Percentiles rank a stretch among this genome's conserved stretches.
These are phyloP conservation scores for Holothuria glaberrima DNA, from an alignment of 35 echinoderm and acorn worm species.

Conservation along the genomic window DNA sequence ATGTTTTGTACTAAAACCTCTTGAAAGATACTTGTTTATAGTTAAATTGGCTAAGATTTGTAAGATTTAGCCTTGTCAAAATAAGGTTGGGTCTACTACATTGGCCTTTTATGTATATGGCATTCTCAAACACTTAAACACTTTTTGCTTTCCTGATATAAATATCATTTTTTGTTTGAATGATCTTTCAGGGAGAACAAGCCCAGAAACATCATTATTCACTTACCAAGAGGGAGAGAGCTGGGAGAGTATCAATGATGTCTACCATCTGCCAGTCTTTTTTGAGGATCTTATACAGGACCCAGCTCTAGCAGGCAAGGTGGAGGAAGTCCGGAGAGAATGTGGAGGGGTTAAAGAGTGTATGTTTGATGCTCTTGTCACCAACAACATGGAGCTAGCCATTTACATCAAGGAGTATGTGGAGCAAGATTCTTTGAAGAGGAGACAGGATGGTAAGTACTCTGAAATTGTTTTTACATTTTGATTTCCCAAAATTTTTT, in stretches of 20 bases:
- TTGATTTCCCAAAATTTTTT: too few species aligned
- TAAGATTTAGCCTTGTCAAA: too few species aligned
- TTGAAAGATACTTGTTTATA: too few species aligned
- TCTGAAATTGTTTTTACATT: too few species aligned
- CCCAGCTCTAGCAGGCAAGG: not conserved
- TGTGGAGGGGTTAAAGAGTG: slow-evolving; percentile 46
- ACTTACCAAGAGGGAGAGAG: slow-evolving; percentile 12
- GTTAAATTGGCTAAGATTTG: too few species aligned
- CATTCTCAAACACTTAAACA: too few species aligned
- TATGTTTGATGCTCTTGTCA: slow-evolving; percentile 46
- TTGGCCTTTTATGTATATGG: too few species aligned
- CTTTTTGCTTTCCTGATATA: too few species aligned
- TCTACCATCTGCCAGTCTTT: slow-evolving; percentile 41
- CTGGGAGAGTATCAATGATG: slow-evolving; percentile 56
- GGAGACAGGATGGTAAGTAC: not conserved
- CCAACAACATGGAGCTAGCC: slow-evolving; percentile 39
- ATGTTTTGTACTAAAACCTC: too few species aligned
- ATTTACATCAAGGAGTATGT: slow-evolving; percentile 8
- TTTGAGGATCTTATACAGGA: slow-evolving; percentile 48
- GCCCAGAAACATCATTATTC: slow-evolving; percentile 32
- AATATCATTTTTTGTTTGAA: too few species aligned
- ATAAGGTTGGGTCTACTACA: too few species aligned
- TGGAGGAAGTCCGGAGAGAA: not conserved
- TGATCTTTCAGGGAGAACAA: slow-evolving; percentile 47
- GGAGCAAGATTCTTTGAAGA: not conserved